Base-by-base conservation (phyloP, 1,140 invertebrate species). In the Hyles euphorbiae region DNA sequence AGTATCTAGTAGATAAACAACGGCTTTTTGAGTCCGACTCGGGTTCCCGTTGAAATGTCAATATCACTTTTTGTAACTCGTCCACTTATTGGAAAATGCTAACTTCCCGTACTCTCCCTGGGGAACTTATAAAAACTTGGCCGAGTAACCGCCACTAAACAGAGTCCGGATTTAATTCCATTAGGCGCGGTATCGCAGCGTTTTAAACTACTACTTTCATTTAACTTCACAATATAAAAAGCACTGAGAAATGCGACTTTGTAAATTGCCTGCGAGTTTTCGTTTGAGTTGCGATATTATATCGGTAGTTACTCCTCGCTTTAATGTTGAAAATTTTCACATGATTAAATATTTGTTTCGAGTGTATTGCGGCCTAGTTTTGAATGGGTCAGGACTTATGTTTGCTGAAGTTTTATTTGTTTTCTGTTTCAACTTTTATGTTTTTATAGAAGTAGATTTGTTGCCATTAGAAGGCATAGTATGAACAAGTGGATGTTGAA, bases 151-250 rank as follows among this genome's bases (percentile, higher is more conserved):
- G 6, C 3, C 44, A 8, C 53, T 59, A 67, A 67, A 63, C 56
- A 63, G 53, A 65, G 58, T 61, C 58, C 47, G 50, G 52, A 65
- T 70, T 70, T 69, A 74, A 76, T 72, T 68, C 61, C 63, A 72
- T 74, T 72, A 70, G 58, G 53, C 57, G 53, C 54, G 57, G 65
- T 63, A 67, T 63, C 53, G 48, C 51, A 56, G 60, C 65, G 65
- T 75, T 74, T 69, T 57, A 67, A 81, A 79, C 70, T 74, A 71
- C 65, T 78, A 67, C 67, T 75, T 78, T 74, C 65, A 77, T 81
- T 77, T 74, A 82, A 81, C 77, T 78, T 80, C 67, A 61, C 53
- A 60, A 56, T 72, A 72, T 74, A 81, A 81, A 80, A 80, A 73
- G 61, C 53, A 46, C 57, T 40, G 54, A 68, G 72, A 70, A 69